Base-by-base conservation (phyloP, 2,113 vertebrate genomes). In the Hiodon tergisus region DNA sequence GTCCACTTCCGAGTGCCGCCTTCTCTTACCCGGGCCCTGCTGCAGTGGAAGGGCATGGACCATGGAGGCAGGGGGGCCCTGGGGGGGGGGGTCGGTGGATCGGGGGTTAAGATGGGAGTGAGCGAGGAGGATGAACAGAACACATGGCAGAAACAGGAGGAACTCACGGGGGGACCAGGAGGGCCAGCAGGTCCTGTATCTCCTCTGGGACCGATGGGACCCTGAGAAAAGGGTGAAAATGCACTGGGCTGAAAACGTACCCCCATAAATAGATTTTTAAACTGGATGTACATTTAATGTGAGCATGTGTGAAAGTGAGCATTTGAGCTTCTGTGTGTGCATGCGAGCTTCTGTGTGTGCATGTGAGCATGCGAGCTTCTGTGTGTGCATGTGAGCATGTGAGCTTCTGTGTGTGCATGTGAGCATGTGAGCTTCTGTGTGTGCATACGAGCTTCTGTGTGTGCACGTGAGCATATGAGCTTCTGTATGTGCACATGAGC, bases 1-100 rank as follows among this genome's bases (percentile, higher is more conserved):
- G 61, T 16, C 48, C 73, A 74, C 79, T 11, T 0, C 83, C 84
- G 10, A 82, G 67, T 0, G 79, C 81, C 46, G 86, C 74, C 87
- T 85, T n/a, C 81, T 77, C 58, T 74, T 84, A 67, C 73, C 60
- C 4, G 78, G 31, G 2, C 71, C 78, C 47, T 48, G 60, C 9
- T 82, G 83, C 54, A 90, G 70, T 0, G 90, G 93, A 14, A 91
- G 78, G 0, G 89, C 90, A 67, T 94, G 76, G 0, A 89, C 78
- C 10, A n/a, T 17, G 48, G 70, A 71, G 10, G 93, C 93, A 0
- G 93, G 83, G 0, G 65, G 87, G 70, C 96, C 96, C 96, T 95
- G 80, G 7, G n/a, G 8, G 17, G 57, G 31, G 46, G 4, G 47
- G 57, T 82, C 0, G 81, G 83, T 55, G 13, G 48, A 4, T 52